These are phyloP conservation scores for Mesembrinibis cayennensis DNA, from an alignment of 2,113 vertebrate species.

Conservation along the genomic window DNA sequence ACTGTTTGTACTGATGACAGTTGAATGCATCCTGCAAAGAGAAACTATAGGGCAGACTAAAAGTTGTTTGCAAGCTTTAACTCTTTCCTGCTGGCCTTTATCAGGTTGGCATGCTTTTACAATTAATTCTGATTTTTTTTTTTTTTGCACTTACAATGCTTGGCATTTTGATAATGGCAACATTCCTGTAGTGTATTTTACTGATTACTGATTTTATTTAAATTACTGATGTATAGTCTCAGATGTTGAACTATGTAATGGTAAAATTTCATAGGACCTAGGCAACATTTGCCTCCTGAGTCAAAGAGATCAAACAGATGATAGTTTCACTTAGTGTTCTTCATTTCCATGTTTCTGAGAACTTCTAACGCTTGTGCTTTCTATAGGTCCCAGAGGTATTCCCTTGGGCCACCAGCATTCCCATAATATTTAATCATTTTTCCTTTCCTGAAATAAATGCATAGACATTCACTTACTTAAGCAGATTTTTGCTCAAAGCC, in stretches of 20 bases:
- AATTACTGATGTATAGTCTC: background rate
- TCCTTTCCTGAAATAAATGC: background rate
- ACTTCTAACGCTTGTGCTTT: background rate
- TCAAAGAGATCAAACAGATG: background rate
- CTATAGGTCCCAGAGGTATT: background rate
- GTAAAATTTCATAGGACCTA: background rate
- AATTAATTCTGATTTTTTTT: background rate
- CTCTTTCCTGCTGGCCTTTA: constrained; percentile 18
- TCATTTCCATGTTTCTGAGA: background rate
- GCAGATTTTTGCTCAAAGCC: background rate
- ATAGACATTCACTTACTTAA: background rate
- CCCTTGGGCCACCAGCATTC: background rate
- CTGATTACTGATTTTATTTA: background rate
- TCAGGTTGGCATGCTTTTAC: background rate
- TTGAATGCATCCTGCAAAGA: constrained; percentile 16
- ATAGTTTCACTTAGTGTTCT: background rate
- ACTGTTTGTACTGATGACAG: background rate
- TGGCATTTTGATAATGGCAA: background rate
- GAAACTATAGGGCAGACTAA: background rate
- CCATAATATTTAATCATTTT: background rate
- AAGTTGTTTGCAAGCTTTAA: background rate
- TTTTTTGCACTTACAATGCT: background rate
- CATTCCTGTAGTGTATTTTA: background rate
- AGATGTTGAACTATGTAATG: background rate
- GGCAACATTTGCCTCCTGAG: background rate